phyloP scores from a whole-genome alignment of 2,888 invertebrate genomes.

The Galerucella pusilla region DNA sequence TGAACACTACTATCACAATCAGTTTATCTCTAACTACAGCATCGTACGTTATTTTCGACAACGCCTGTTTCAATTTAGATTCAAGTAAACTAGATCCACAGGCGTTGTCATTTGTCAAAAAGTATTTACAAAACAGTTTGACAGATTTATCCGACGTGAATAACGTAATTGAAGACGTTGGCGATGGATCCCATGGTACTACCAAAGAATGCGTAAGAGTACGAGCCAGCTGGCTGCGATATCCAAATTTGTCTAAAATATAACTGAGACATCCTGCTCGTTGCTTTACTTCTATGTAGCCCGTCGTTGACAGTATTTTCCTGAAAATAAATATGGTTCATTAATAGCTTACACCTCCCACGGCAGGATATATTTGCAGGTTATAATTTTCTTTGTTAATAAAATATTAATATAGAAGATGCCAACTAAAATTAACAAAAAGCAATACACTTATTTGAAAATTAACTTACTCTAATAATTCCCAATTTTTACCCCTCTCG shows the following conservation, averaged over 20 bases:
- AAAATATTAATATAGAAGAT: neutral
- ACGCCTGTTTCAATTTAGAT: slow-evolving; percentile 68
- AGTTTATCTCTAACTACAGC: slow-evolving; percentile 84
- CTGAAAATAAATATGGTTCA: slow-evolving; percentile 61
- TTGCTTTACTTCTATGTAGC: slow-evolving; percentile 86
- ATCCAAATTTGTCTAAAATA: slow-evolving; percentile 84
- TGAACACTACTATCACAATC: slow-evolving; percentile 79
- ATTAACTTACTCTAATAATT: slow-evolving; percentile 75
- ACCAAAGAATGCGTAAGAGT: slow-evolving; percentile 80
- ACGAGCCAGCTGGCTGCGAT: slow-evolving; percentile 81
- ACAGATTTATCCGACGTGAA: slow-evolving; percentile 81
- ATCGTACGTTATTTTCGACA: slow-evolving; percentile 80
- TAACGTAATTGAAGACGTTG: slow-evolving; percentile 74
- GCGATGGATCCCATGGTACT: slow-evolving; percentile 75
- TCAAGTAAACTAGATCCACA: slow-evolving; percentile 59
- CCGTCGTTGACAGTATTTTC: slow-evolving; percentile 74
- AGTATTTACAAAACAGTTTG: slow-evolving; percentile 76
- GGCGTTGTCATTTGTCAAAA: slow-evolving; percentile 63
- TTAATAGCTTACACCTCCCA: no score
- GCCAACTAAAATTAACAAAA: neutral
- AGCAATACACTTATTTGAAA: neutral
- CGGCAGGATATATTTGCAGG: neutral
- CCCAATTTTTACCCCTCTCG: slow-evolving; percentile 85
- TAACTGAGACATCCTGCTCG: slow-evolving; percentile 90
- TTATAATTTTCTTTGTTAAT: neutral